These are phyloP conservation scores for Holothuria scabra DNA, from an alignment of 53 echinoderm and acorn worm species.

Conservation along the genomic window DNA sequence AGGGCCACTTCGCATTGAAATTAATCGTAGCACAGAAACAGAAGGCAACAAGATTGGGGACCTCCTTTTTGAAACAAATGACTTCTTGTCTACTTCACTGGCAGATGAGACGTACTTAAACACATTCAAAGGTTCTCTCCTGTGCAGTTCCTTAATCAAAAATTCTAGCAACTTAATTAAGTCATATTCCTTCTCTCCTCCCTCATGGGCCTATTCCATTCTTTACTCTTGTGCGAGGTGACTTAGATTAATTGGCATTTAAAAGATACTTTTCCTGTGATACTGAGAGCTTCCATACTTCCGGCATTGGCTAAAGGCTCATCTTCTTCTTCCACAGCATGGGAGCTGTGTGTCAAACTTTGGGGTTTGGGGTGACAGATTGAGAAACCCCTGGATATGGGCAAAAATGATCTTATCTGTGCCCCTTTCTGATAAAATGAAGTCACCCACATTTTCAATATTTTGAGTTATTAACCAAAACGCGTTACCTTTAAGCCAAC, in stretches of 20 bases:
- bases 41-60: constrained; percentile 9
- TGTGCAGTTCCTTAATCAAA: background rate
- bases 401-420: constrained; percentile 9
- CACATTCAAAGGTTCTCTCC: background rate
- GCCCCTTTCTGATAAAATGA: too few species aligned
- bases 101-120: background rate
- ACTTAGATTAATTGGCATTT: background rate
- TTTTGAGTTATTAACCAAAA: too few species aligned
- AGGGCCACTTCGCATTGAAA: background rate
- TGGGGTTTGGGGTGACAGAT: background rate
- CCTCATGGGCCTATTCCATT: background rate
- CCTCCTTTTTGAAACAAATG: constrained; percentile 2
- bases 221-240: background rate
- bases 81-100: background rate
- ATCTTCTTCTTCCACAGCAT: background rate
- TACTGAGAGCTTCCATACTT: constrained; percentile 9
- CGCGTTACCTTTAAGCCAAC: too few species aligned
- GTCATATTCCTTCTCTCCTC: background rate
- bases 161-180: background rate
- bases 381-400: too few species aligned
- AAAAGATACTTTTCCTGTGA: constrained; percentile 1
- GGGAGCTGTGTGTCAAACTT: background rate
- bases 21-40: background rate
- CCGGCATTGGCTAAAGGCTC: background rate
- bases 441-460: too few species aligned